Base-by-base conservation (phyloP, 1,140 invertebrate genomes). In the Helicoverpa armigera region DNA sequence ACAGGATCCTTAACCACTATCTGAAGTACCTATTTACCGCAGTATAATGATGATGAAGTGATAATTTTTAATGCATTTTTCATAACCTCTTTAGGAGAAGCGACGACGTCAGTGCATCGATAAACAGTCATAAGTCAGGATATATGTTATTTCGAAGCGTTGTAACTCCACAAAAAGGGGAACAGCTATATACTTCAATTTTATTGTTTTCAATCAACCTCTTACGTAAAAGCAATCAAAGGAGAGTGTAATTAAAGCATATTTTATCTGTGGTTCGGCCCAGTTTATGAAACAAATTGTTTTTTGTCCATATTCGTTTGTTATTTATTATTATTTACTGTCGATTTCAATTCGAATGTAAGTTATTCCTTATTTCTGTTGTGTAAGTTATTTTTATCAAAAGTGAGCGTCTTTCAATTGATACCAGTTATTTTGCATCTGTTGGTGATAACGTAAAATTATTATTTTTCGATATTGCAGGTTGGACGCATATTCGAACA, bases 291-390 rank as follows among this genome's bases (percentile, higher is more conserved):
- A 72, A 14, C 7, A 51, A 72, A 72, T 72, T 53, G 69, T 54
- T 72, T 72, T 72, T 54, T 72, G 69, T 31, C 69, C 69, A 72
- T 72, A 54, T 54, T 53, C 12, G 69, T 53, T 13, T 43, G 16
- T 58, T 58, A 58, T 58, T 58, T 58, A 58, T 69, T 54, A 51
- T 53, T 72, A 72, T 70, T 70, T 23, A 69, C 43, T 11, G 31
- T 29, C 18, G 16, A 31, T 70, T 67, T 29, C 67, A 50, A 54
- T 70, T 29, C 23, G 14, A 53, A 14, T 35, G 16, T 67, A 67
- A 67, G 48, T 50, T n/a, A 50, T 67, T 43, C 5, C 12, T 9
- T 43, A n/a, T 18, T 70, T 51, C 11, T 9, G 3, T 48, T 48
- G 31, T 67, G 16, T 50, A 16, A 50, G 43, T 48, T 13, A 18